Percentiles rank a stretch among this genome's conserved stretches.
phyloP scores from a whole-genome alignment of 2,888 invertebrate genomes.

The Aproaerema taeniolella region DNA sequence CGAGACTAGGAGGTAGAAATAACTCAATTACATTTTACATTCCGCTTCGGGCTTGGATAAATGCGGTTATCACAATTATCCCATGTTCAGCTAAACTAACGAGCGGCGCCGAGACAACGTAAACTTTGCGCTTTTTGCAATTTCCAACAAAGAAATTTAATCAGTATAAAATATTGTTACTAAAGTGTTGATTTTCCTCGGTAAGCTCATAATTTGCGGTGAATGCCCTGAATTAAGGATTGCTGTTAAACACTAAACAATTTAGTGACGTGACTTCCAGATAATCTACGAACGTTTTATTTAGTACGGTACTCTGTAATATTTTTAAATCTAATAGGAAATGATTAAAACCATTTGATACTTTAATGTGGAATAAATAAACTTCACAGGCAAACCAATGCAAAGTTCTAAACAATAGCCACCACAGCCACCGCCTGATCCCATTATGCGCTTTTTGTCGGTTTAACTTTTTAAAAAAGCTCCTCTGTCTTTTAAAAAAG shows the following conservation, averaged over 20 bases:
- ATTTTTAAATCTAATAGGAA: too few relatives aligned
- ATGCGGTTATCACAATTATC: constrained; percentile 69
- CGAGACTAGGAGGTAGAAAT: constrained; percentile 34
- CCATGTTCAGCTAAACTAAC: constrained; percentile 50
- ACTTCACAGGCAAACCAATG: constrained; percentile 10
- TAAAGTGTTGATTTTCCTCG: neutral
- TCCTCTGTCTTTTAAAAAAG: constrained; percentile 62
- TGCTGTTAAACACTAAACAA: too few relatives aligned
- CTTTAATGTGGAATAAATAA: constrained; percentile 27
- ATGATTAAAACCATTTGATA: constrained; percentile 30
- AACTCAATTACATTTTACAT: constrained; percentile 66
- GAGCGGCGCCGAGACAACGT: constrained; percentile 31
- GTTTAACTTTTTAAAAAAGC: constrained; percentile 59
- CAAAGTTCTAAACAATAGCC: constrained; percentile 16
- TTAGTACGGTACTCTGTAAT: too few relatives aligned
- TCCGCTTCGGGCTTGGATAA: constrained; percentile 50
- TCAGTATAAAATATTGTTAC: constrained; percentile 12
- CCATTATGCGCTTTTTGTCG: constrained; percentile 52
- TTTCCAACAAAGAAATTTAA: constrained; percentile 22
- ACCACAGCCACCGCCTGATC: constrained; percentile 42
- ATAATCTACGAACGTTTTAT: too few relatives aligned
- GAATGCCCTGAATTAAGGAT: too few relatives aligned
- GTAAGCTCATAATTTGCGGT: neutral
- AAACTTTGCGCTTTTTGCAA: constrained; percentile 27
- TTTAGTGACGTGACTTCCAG: too few relatives aligned